Conservation (phyloP, 2,888 invertebrate species). For the Rotaria sp. region DNA sequence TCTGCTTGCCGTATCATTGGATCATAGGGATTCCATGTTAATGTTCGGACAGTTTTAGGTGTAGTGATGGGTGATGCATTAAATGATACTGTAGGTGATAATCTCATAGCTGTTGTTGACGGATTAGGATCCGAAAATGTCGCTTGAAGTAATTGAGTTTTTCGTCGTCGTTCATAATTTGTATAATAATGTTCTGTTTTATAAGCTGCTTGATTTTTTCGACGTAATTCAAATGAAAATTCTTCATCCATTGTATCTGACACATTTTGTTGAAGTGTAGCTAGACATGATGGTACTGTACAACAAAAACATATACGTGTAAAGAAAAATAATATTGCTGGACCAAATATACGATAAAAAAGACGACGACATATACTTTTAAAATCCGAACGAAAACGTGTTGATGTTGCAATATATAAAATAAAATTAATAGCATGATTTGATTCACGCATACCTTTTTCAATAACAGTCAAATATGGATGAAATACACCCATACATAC, state of each 20-base stretch:
- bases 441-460: constrained; percentile 23
- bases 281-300: not conserved
- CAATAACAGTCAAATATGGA: constrained; percentile 15
- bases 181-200: constrained; percentile 6
- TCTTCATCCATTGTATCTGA: not conserved
- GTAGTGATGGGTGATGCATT: not conserved
- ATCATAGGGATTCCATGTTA: not conserved
- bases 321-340: not conserved
- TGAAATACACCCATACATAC: constrained; percentile 23
- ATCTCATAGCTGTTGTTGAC: not conserved
- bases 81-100: not conserved
- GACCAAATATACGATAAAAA: not conserved
- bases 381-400: constrained; percentile 4
- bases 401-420: not conserved
- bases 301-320: not conserved
- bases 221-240: not conserved
- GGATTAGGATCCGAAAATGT: not conserved
- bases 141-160: not conserved
- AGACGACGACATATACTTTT: not conserved
- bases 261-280: not conserved
- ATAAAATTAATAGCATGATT: constrained; percentile 23
- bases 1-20: not conserved
- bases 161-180: constrained; percentile 10
- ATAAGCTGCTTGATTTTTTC: constrained; percentile 4
- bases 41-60: not conserved